Evolutionary conservation across 2,797 vertebrate genomes (phyloP).

Genomic region (Hylomyscus alleni): DNA sequence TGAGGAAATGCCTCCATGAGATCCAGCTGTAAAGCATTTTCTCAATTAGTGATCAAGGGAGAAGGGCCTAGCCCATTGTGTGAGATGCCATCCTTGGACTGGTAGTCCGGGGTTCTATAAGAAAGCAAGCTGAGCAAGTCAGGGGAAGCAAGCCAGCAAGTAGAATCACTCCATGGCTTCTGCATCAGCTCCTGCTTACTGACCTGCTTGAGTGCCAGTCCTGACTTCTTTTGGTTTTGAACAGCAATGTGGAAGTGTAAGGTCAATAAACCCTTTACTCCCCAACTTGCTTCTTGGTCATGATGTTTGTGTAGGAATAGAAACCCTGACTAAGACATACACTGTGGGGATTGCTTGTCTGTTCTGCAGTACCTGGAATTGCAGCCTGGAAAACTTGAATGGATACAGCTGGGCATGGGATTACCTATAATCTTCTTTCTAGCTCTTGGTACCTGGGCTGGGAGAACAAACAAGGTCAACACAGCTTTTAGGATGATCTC

Average conservation of each 20-base stretch:
- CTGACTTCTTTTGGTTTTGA: neutral
- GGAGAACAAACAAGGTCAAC: neutral
- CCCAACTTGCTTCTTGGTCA: neutral
- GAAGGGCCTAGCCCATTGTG: neutral
- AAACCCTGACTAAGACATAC: neutral
- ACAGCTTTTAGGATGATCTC: neutral
- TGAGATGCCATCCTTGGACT: neutral
- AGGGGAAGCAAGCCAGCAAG: neutral
- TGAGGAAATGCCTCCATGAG: neutral
- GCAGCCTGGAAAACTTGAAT: slow-evolving; percentile 26
- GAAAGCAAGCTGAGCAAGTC: neutral
- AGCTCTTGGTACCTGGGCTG: neutral
- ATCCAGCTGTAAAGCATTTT: neutral
- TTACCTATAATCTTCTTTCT: neutral
- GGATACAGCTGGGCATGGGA: neutral
- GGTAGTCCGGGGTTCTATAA: neutral
- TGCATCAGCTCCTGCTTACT: neutral
- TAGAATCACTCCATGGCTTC: neutral
- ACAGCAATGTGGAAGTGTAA: neutral
- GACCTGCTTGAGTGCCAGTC: neutral
- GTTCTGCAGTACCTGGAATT: neutral
- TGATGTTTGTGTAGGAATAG: neutral
- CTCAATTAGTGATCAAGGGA: neutral
- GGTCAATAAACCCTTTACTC: neutral
- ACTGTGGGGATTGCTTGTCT: neutral